Base-by-base conservation (phyloP, 2,113 vertebrate genomes). In the Lepidothrix coronata region DNA sequence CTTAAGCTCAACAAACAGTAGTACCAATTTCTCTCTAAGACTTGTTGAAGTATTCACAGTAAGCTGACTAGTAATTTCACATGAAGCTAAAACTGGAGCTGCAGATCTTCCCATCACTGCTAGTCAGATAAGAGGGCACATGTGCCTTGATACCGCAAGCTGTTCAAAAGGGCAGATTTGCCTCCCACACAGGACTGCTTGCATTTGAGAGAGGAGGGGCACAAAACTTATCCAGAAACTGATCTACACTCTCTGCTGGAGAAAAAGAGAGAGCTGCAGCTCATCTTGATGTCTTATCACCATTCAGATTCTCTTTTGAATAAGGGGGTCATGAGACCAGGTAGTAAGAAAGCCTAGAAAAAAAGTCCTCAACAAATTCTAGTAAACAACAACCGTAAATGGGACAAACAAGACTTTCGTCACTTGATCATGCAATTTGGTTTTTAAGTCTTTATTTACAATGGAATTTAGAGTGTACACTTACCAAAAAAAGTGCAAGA, bases 101-200 rank as follows among this genome's bases (percentile, higher is more conserved):
- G 55, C 52, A 57, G 73, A 59, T 82, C 35, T 65, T 86, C n/a
- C 39, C 20, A 44, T 57, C 25, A 48, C n/a, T 57, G 25, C 30
- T 72, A 67, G 88, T 81, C 73, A 93, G 95, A 94, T 94, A 95
- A 91, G n/a, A n/a, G 30, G 35, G 63, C 19, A 51, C 49, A 78
- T 11, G 25, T 1, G 2, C 17, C 35, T 28, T 41, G 57, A 39
- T 88, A 30, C 68, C 78, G 25, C 28, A 90, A 81, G 44, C 44
- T 83, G 11, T 76, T 91, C 35, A 43, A 43, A 91, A 88, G 33
- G 31, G 12, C 8, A 48, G 48, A 71, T 65, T 79, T 54, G 5
- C 49, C 39, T 75, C 35, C 59, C 19, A 16, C 13, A 35, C 62
- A 66, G 46, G 24, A 30, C 30, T 49, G 44, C 51, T 44, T 75